These are phyloP conservation scores for Zaprionus camerounensis DNA, from an alignment of 1,140 invertebrate genomes.

Conservation along the genomic window DNA sequence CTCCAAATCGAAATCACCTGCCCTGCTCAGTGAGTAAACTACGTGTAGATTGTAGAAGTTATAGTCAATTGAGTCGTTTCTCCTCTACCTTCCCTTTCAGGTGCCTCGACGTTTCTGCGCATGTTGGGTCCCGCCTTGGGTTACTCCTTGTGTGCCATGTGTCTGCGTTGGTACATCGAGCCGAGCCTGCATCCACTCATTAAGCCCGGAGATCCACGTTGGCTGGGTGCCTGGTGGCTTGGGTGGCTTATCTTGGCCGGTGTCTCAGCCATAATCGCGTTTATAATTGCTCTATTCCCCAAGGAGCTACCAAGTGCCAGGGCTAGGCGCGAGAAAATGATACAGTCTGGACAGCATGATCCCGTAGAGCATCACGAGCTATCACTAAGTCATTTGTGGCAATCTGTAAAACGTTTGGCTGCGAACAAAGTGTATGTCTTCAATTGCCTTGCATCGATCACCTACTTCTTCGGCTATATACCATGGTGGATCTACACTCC, in stretches of 20 bases:
- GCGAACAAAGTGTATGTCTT: constrained; percentile 88
- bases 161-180: constrained; percentile 88
- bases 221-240: constrained; percentile 93
- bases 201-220: constrained; percentile 88
- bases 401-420: constrained; percentile 64
- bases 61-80: no score
- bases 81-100: constrained; percentile 63
- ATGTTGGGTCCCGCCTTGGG: constrained; percentile 90
- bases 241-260: constrained; percentile 90
- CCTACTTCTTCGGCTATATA: constrained; percentile 89
- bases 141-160: constrained; percentile 88
- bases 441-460: constrained; percentile 87
- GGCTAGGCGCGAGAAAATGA: constrained; percentile 31
- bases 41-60: not conserved
- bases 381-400: constrained; percentile 57
- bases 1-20: constrained; percentile 88
- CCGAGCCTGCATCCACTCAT: constrained; percentile 88
- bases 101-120: constrained; percentile 88
- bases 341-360: not conserved
- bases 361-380: constrained; percentile 27
- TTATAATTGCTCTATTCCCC: constrained; percentile 87
- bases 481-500: constrained; percentile 91
- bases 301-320: constrained; percentile 86
- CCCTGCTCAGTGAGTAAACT: constrained; percentile 86
- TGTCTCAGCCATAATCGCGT: constrained; percentile 86